Evolutionary conservation across 2,797 vertebrate species (phyloP).

Genomic region (Lepidocolaptes lacrymiger): DNA sequence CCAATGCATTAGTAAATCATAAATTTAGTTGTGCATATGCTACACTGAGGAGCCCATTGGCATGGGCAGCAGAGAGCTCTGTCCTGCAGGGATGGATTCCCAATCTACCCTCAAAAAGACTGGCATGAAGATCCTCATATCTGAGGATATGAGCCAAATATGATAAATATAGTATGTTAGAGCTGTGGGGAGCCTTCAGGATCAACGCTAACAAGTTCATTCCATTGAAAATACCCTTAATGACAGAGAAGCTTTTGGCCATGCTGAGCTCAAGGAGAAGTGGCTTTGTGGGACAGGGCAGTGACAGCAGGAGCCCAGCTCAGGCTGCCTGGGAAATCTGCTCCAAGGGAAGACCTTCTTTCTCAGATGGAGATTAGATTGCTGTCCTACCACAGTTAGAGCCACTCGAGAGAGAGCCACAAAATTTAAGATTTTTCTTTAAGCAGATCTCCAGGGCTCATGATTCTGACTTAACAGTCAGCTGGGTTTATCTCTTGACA

Average conservation of each 20-base stretch:
- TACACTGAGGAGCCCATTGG: not conserved
- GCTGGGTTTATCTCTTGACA: not conserved
- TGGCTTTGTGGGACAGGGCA: not conserved
- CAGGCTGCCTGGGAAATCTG: not conserved
- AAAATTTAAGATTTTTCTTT: not conserved
- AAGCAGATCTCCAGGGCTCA: not conserved
- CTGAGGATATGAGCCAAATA: not conserved
- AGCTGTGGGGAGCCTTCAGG: not conserved
- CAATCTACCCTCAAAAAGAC: not conserved
- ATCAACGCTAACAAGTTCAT: not conserved
- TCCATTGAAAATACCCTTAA: constrained; percentile 2
- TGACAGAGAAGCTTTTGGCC: not conserved
- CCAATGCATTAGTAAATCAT: not conserved
- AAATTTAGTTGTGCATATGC: not conserved
- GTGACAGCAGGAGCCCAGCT: not conserved
- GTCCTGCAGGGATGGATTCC: not conserved
- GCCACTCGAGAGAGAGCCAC: not conserved
- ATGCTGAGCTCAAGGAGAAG: not conserved
- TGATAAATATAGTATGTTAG: not conserved
- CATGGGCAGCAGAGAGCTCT: not conserved
- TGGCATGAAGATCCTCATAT: not conserved
- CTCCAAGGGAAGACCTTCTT: not conserved
- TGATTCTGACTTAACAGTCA: not conserved
- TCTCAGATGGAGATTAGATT: not conserved
- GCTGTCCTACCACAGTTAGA: not conserved